Evolutionary conservation across 2,888 invertebrate genomes (phyloP), one percentile per base, ranked within the genome.

Genomic region (Sarcophaga carnaria): DNA sequence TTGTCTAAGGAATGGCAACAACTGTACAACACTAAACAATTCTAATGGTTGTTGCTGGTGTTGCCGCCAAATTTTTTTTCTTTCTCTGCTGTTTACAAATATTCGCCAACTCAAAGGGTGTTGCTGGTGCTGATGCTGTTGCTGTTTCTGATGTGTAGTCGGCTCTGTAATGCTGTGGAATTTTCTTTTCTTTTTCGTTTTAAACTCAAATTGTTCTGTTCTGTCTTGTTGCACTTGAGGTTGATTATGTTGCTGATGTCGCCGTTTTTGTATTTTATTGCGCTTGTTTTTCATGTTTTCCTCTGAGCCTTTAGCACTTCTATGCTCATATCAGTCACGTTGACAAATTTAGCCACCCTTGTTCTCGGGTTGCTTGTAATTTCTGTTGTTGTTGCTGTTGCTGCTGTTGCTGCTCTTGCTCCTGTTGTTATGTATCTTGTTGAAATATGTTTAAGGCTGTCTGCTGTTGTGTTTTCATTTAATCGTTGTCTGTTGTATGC

Each of bases 251-350:
- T 70, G 20, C 17, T 47, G 62, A 64, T 76, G 64, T 71, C 62
- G 80, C 72, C 69, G 79, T 64, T 76, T 60, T 49, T 84, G 84
- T 81, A 70, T 85, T 84, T 86, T 80, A 81, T 82, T 83, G 78
- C 72, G 83, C 81, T 86, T 87, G 76, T 69, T 87, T 83, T 80
- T 78, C 83, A 84, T 86, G 80, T 81, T 83, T 83, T 83, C n/a
- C 80, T 83, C 25, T 72, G 79, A 75, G 84, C 72, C 75, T 75
- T 82, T 71, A 75, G 72, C 78, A 72, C 88, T 75, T 66, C 71
- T 76, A 62, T 81, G 78, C 75, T 86, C 83, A 79, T 81, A 88
- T 83, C 85, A 85, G 83, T 83, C 83, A 88, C 85, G 78, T 80
- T 75, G 83, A 83, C 66, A 80, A 79, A 75, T 71, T 77, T 70